Evolutionary conservation across 2,113 vertebrate genomes (phyloP).

Genomic region (Siphamia tubifer): DNA sequence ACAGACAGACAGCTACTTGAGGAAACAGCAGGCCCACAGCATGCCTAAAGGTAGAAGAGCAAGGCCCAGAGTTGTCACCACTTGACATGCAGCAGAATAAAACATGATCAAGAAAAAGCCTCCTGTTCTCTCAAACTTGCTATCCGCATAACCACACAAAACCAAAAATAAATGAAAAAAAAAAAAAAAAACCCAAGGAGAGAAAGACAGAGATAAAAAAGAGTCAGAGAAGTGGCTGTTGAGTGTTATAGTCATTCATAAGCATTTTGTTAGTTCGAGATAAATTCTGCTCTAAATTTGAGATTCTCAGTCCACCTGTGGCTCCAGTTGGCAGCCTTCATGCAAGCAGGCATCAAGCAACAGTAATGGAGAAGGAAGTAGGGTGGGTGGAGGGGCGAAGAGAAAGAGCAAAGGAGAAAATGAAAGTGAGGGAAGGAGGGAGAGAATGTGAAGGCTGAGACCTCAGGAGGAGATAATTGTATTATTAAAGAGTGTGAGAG

Average conservation of each 20-base stretch:
- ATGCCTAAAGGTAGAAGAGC: slow-evolving; percentile 77
- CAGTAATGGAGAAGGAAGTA: slow-evolving; percentile 71
- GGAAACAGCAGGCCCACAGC: slow-evolving; percentile 69
- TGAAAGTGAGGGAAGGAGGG: slow-evolving; percentile 30
- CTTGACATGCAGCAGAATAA: slow-evolving; percentile 78
- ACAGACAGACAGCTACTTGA: slow-evolving; percentile 59
- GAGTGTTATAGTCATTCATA: slow-evolving; percentile 76
- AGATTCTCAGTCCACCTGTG: slow-evolving; percentile 77
- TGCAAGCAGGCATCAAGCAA: slow-evolving; percentile 99
- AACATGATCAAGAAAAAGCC: slow-evolving; percentile 58
- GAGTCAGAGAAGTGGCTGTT: slow-evolving; percentile 66
- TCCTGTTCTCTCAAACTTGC: slow-evolving; percentile 53
- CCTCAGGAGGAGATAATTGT: slow-evolving; percentile 58
- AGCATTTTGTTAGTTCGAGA: slow-evolving; percentile 75
- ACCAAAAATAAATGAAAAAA: slow-evolving; percentile 20
- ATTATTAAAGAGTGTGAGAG: slow-evolving; percentile 46
- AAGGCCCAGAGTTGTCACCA: slow-evolving; percentile 69
- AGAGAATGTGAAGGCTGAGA: slow-evolving; percentile 66
- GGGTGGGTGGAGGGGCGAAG: slow-evolving; percentile 78
- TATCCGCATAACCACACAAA: slow-evolving; percentile 65
- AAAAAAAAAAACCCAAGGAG: slow-evolving; percentile 33
- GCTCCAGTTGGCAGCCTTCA: slow-evolving; percentile 83
- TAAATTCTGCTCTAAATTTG: slow-evolving; percentile 60
- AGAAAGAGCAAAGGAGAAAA: slow-evolving; percentile 26
- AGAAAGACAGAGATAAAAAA: slow-evolving; percentile 65